Evolutionary conservation across 2,888 invertebrate species (phyloP), one percentile per base, ranked within the genome.

Genomic region (Apeira syringaria): DNA sequence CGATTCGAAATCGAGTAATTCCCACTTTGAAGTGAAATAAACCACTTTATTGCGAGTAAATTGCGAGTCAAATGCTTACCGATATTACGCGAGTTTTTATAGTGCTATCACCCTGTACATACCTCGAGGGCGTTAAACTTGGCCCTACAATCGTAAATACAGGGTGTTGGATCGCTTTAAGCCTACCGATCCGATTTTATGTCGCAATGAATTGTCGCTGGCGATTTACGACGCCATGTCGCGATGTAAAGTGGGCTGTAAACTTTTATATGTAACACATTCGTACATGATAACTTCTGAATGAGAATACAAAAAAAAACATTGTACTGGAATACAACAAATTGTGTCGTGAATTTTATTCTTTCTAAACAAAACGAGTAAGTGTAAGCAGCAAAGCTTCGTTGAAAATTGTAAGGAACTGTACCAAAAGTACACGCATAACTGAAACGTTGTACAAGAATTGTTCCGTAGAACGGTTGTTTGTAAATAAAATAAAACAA

Each of bases 151-250:
- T 84, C 87, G 81, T 87, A 87, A 88, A 87, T 68, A 68, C 61
- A 55, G 72, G 64, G 59, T 63, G 67, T 68, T 57, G 65, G 74
- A 78, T 79, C 71, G 77, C 71, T 64, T 46, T 68, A 68, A 79
- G 82, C 77, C 78, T 71, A 70, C 78, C 75, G 75, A 79, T 82
- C 69, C 74, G 64, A 68, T 74, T 85, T 87, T 84, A 84, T 79
- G 76, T 68, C 61, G 59, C 69, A 56, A 61, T 64, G 70, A 76
- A 83, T 80, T 75, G 79, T 77, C 79, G 71, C 74, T 73, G 70
- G 58, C 53, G 68, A 72, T 84, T 84, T 82, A 84, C 71, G 64
- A 40, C 45, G 50, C 53, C 56, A 64, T 65, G 69, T 74, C 67
- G 68, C 70, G 66, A 67, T 73, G 72, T 77, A 67, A 68, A 73